These are phyloP conservation scores for Micrasema longulum DNA, from an alignment of 1,140 invertebrate genomes.

Conservation along the genomic window DNA sequence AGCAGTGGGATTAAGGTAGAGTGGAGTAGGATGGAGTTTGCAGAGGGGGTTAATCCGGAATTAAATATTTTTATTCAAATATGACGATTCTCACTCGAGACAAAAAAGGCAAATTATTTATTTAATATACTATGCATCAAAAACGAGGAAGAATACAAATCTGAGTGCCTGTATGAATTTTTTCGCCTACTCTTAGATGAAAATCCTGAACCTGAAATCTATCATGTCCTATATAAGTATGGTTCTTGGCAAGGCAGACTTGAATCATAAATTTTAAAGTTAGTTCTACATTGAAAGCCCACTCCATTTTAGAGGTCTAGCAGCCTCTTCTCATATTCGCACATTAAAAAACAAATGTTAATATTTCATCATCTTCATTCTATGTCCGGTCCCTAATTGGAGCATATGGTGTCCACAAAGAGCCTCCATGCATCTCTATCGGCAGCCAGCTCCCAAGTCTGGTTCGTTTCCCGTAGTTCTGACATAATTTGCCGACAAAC, in stretches of 20 bases:
- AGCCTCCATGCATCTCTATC: too few relatives aligned
- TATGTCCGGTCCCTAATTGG: too few relatives aligned
- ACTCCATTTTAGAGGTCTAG: not conserved
- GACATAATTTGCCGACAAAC: too few relatives aligned
- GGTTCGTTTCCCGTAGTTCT: too few relatives aligned
- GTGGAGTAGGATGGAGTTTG: not conserved
- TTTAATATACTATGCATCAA: not conserved
- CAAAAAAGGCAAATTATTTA: not conserved
- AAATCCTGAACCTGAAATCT: not conserved
- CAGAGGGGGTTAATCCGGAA: slow-evolving; percentile 39
- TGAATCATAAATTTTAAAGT: not conserved
- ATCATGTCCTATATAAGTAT: not conserved
- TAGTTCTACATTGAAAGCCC: not conserved
- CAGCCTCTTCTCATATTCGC: not conserved
- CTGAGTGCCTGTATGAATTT: not conserved
- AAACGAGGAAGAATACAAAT: not conserved
- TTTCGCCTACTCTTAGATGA: not conserved
- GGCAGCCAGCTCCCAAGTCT: too few relatives aligned
- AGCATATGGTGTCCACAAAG: too few relatives aligned
- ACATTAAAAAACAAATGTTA: not conserved
- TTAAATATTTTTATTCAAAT: slow-evolving; percentile 51
- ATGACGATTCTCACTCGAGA: slow-evolving; percentile 47
- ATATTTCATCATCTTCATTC: too few relatives aligned
- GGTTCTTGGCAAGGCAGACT: not conserved
- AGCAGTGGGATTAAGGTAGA: slow-evolving; percentile 10